A percentile compares a stretch with the other conserved stretches of the same genome.
phyloP scores from a whole-genome alignment of 2,888 invertebrate genomes.

The Drosophila putrida region DNA sequence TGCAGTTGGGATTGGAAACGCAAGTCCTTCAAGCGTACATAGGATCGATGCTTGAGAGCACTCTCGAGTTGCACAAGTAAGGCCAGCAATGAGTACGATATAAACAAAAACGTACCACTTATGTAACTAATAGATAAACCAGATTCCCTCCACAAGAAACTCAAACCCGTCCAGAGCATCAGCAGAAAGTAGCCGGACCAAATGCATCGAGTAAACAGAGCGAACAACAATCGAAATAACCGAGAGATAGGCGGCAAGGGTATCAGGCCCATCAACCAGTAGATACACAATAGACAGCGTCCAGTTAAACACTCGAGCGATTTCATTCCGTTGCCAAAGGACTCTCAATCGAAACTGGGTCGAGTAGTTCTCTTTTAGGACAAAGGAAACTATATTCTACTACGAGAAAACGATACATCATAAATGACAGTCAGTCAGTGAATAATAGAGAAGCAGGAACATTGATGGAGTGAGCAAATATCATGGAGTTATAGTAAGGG shows the following conservation, averaged over 20 bases:
- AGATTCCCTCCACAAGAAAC: background rate
- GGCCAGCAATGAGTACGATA: constrained; percentile 41
- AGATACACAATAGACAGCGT: constrained; percentile 30
- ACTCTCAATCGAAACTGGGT: constrained; percentile 21
- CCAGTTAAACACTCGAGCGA: constrained; percentile 45
- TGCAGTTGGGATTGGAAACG: constrained; percentile 50
- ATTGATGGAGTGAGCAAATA: background rate
- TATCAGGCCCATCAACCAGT: constrained; percentile 43
- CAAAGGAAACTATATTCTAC: background rate
- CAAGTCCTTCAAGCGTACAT: constrained; percentile 33
- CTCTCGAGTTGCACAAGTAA: constrained; percentile 59
- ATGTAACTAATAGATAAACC: constrained; percentile 26
- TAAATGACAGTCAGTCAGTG: constrained; percentile 27
- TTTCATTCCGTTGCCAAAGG: constrained; percentile 43
- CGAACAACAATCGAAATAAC: constrained; percentile 10
- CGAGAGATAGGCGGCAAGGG: constrained; percentile 48
- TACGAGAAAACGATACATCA: constrained; percentile 39
- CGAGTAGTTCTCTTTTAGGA: background rate
- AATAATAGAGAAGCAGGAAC: background rate
- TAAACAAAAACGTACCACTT: constrained; percentile 42
- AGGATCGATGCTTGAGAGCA: constrained; percentile 34
- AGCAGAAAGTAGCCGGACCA: constrained; percentile 47
- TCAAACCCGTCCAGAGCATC: constrained; percentile 12
- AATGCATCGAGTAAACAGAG: constrained; percentile 33
- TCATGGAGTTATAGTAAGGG: background rate